Conservation (phyloP, 2,888 invertebrate species). For the Nasonovia ribisnigri region DNA sequence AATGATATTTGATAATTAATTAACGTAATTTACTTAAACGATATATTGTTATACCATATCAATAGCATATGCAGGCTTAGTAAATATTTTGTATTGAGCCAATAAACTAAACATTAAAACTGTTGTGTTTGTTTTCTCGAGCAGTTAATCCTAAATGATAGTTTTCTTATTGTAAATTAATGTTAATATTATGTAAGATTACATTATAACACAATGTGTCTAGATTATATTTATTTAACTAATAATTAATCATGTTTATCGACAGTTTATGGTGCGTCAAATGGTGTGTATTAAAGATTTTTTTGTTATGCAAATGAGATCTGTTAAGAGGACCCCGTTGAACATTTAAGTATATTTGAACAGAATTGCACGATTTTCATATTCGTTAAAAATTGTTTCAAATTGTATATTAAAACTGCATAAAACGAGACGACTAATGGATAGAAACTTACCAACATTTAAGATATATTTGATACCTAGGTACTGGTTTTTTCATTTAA, state of each 20-base stretch:
- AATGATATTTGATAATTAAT: not conserved
- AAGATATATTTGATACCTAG: not conserved
- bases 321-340: not conserved
- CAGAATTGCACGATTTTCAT: not conserved
- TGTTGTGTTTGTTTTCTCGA: slow-evolving; percentile 5
- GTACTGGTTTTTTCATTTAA: not conserved
- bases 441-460: not conserved
- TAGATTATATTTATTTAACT: not conserved
- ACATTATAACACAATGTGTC: not conserved
- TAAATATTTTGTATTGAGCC: not conserved
- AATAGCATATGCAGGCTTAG: not conserved
- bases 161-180: not conserved
- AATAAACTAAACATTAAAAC: slow-evolving; percentile 35
- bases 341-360: not conserved
- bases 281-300: not conserved
- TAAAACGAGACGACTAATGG: not conserved
- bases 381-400: not conserved
- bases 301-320: not conserved
- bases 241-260: slow-evolving; percentile 10
- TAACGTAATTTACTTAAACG: not conserved
- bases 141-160: slow-evolving; percentile 1
- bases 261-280: not conserved
- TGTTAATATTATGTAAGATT: not conserved
- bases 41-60: not conserved
- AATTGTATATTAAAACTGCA: not conserved